Evolutionary conservation across 1,140 invertebrate species (phyloP).

Genomic region (Babylonia areolata): DNA sequence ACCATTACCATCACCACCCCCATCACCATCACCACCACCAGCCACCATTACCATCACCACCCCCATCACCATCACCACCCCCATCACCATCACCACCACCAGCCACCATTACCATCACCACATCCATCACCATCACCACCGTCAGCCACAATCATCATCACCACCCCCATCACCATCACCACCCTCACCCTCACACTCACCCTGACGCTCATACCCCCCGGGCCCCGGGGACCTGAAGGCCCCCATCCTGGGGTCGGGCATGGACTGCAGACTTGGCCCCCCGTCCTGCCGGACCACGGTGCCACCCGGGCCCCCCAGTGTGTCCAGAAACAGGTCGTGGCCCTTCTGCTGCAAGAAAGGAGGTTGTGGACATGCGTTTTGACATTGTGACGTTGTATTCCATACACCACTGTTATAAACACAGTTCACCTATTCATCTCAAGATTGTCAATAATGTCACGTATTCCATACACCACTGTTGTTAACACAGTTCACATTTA

Average conservation of each 20-base stretch:
- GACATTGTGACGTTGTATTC: background rate
- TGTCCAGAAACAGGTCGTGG: conserved; percentile 42
- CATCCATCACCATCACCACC: too few species aligned
- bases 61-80: background rate
- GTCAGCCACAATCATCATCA: too few species aligned
- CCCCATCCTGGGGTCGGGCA: conserved; percentile 33
- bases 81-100: background rate
- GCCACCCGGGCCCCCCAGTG: conserved; percentile 35
- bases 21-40: too few species aligned
- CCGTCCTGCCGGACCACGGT: conserved; percentile 33
- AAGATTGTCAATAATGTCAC: too few species aligned
- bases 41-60: too few species aligned
- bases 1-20: too few species aligned
- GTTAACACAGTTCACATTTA: background rate
- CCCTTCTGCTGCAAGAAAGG: background rate
- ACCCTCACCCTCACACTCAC: background rate
- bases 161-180: background rate
- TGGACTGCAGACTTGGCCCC: conserved; percentile 28
- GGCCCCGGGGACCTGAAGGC: background rate
- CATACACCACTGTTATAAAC: background rate
- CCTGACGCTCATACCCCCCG: background rate
- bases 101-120: background rate
- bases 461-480: background rate
- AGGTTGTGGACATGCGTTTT: background rate
- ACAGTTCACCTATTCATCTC: background rate